Base-by-base conservation (phyloP, 2,888 invertebrate genomes). In the Drosophila yooni region DNA sequence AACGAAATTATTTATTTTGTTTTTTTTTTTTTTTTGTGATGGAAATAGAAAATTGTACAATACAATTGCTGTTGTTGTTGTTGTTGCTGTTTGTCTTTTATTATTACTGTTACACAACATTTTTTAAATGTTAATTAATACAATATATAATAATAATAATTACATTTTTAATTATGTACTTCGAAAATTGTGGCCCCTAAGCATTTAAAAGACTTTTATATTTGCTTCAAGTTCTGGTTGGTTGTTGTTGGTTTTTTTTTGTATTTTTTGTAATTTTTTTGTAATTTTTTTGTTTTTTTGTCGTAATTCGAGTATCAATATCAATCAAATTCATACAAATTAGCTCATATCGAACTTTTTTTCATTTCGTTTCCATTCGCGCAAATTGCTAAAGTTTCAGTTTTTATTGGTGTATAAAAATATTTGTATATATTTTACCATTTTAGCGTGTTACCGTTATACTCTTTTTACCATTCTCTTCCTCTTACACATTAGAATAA, bases 111-210 rank as follows among this genome's bases (percentile, higher is more conserved):
- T 88, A 83, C 89, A 83, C 88, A 89, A 88, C 90, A 87, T 85
- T 87, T 89, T 89, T 81, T 77, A 74, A 76, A 89, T 88, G 74
- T 87, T 85, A 81, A 83, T 83, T 82, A 84, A 90, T 91, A 87
- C 82, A 87, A 75, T 85, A 89, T 89, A 83, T 91, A 89, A 88
- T 90, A 91, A 79, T 77, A 72, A 74, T 68, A 70, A 65, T 79
- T 79, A 74, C 62, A 40, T 68, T 68, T 81, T 87, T 91, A 76
- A 81, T 88, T 82, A 88, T 86, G 75, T 84, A 83, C 86, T 88
- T 92, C 82, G 91, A 90, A 91, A 91, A 91, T 90, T 90, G 91
- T 91, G 92, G 92, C 91, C 91, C 91, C 91, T 90, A 91, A 91
- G 91, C 91, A 91, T 92, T 92, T 88, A 91, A 91, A 91, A 90